These are phyloP conservation scores for Cinclus cinclus DNA, from an alignment of 2,113 vertebrate genomes.

Conservation along the genomic window DNA sequence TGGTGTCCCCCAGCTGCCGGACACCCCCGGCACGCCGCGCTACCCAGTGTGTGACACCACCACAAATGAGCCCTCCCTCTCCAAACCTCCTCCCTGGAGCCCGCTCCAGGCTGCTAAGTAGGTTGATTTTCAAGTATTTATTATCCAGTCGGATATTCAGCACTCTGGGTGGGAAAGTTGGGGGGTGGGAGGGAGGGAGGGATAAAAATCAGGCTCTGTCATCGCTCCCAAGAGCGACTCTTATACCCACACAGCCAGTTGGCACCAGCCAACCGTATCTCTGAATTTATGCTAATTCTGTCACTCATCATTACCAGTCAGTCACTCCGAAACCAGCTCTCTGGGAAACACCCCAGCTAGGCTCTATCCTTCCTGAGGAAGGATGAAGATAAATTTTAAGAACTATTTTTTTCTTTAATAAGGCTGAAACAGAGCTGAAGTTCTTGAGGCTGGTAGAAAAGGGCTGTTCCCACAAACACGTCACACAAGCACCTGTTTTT, in stretches of 20 bases:
- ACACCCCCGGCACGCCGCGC: accelerated
- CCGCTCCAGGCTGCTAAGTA: neutral
- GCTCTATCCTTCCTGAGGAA: neutral
- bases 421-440: neutral
- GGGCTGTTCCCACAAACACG: neutral
- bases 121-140: constrained; percentile 27
- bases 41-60: neutral
- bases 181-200: neutral
- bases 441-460: neutral
- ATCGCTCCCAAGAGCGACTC: neutral
- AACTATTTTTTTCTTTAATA: neutral
- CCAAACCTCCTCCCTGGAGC: neutral
- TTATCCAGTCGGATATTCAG: neutral
- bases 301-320: constrained; percentile 46
- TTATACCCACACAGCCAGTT: neutral
- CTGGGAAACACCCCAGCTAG: constrained; percentile 48
- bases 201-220: constrained; percentile 52
- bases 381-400: neutral
- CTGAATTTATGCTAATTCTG: constrained; percentile 51
- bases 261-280: constrained; percentile 14
- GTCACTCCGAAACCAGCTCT: constrained; percentile 18
- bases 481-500: neutral
- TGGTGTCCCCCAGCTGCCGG: accelerated
- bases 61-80: neutral
- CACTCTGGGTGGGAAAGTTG: neutral